Evolutionary conservation across 2,797 vertebrate genomes (phyloP).

Genomic region (Hemibagrus guttatus): DNA sequence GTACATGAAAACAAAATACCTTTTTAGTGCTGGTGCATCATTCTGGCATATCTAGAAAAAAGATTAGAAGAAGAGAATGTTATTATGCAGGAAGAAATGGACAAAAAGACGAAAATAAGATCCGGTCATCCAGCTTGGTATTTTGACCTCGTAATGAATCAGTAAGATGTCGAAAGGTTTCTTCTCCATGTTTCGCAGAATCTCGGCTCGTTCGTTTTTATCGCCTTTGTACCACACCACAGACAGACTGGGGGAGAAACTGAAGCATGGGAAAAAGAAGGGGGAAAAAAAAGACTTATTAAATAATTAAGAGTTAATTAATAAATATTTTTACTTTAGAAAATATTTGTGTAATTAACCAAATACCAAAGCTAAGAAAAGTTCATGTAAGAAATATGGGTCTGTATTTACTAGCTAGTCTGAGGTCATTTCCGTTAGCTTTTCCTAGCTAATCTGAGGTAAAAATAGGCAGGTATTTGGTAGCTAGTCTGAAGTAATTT

Average conservation of each 20-base stretch:
- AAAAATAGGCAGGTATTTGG: no score
- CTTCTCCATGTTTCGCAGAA: slow-evolving; percentile 69
- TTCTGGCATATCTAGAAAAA: slow-evolving; percentile 84
- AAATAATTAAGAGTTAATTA: no score
- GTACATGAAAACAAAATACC: slow-evolving; percentile 65
- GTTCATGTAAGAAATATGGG: neutral
- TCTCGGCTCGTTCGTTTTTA: slow-evolving; percentile 79
- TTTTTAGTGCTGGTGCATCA: slow-evolving; percentile 82
- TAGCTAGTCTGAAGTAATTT: no score
- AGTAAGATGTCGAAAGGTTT: slow-evolving; percentile 77
- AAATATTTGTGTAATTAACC: neutral
- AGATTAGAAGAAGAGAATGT: slow-evolving; percentile 53
- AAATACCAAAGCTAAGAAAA: neutral
- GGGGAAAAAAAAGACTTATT: neutral
- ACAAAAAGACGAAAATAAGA: neutral
- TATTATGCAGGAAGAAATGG: neutral
- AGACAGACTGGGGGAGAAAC: slow-evolving; percentile 79
- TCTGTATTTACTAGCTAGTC: neutral
- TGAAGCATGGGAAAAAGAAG: slow-evolving; percentile 56
- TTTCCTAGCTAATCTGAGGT: neutral
- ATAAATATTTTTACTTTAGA: neutral
- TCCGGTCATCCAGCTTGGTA: neutral
- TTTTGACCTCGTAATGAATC: slow-evolving; percentile 86
- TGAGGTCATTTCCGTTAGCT: neutral
- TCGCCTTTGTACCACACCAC: slow-evolving; percentile 81